Base-by-base conservation (phyloP, 2,797 vertebrate genomes). In the Pristis pectinata region DNA sequence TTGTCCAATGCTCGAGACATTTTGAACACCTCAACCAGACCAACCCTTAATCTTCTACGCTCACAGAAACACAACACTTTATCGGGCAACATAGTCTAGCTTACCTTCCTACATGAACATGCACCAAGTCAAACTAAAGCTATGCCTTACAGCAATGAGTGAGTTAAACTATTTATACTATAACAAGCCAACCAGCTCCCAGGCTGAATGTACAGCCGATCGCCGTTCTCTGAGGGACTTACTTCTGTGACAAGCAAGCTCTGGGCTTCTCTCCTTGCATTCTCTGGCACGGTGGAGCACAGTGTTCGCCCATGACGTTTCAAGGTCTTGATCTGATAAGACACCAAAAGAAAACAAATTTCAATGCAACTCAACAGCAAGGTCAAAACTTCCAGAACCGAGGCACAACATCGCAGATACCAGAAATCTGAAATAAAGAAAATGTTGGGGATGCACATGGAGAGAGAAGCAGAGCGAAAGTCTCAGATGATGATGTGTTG, bases 181-280 rank as follows among this genome's bases (percentile, higher is more conserved):
- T 59, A 85, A 85, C 27, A 56, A 59, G 49, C 22, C 22, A 15
- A 5, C 6, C 34, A 49, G 11, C 27, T 34, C 72, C 44, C 22
- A 30, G 44, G 70, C 3, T 72, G 5, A 53, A 7, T 49, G n/a
- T 93, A 9, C 44, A 53, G 3, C 11, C 61, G 27, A 83, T 27
- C 64, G 94, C 92, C n/a, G 44, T 61, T 74, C 93, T 61, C 8
- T 94, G 49, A 95, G 56, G 83, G 91, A 96, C 95, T 97, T 98
- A 99, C 99, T 98, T 99, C 98, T 95, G 98, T 99, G 94, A 99
- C 98, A 96, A 99, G 99, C 94, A 99, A 97, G 94, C 98, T 98
- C 94, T 98, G 97, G 53, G 98, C 99, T 95, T 98, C 98, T 96
- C 98, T 98, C 96, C 98, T 98, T 0, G 99, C 99, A 0, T 98